Base-by-base conservation (phyloP, 2,113 vertebrate genomes). In the Periophthalmus modestus region DNA sequence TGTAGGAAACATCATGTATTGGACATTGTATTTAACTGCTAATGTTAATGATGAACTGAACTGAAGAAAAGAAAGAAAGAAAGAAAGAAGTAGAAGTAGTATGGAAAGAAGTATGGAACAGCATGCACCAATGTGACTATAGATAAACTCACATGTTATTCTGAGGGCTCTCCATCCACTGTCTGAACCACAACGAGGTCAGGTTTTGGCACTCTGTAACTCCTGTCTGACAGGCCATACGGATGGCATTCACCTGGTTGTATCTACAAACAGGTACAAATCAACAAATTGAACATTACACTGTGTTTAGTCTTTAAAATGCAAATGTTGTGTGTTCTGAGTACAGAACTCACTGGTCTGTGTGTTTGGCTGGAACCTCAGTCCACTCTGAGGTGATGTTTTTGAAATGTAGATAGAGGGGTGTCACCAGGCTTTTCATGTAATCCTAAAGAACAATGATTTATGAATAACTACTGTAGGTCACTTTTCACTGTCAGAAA, bases 211-310 rank as follows among this genome's bases (percentile, higher is more conserved):
- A 99, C 0, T 88, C 82, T 0, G 19, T 0, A 13, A 95, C 0
- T 0, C 92, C 95, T 0, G 91, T 94, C 50, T 89, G 91, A 79
- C 97, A 99, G 73, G 96, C 94, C 0, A 93, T 92, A 24, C 72
- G 90, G 73, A 99, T 80, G 58, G 96, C 94, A 0, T 95, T 96
- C 24, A 95, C 58, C 89, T 97, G 92, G 0, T 89, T 96, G 81
- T 98, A 98, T 86, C 97, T 99, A 82, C 4, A 71, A 33, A 47
- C 36, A 47, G 2, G 75, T 7, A 54, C 18, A 71, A 7, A 69
- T n/a, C 36, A 34, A 18, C 7, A 34, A 5, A 34, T 16, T 34
- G 28, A 34, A 62, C 28, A 34, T 9, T 43, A 57, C 23, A 62
- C 16, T 6, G 34, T 14, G 3, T 34, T 34, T 62, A 2, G 14